phyloP scores from a whole-genome alignment of 2,113 vertebrate species.

The Gymnogyps californianus region DNA sequence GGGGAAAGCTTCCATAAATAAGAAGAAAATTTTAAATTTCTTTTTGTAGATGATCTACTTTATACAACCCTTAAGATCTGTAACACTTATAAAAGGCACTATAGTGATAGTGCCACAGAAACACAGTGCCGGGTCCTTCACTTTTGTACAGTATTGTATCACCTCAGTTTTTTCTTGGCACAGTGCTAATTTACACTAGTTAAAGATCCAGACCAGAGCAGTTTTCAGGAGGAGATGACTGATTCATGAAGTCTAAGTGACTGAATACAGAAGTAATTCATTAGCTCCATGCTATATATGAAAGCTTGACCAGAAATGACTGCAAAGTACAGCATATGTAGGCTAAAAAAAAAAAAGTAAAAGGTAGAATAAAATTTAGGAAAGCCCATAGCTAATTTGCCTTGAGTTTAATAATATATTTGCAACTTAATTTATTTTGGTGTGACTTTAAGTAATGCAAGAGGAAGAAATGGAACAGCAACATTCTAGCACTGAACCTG shows the following conservation, averaged over 20 bases:
- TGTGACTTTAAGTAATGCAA: not conserved
- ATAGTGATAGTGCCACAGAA: not conserved
- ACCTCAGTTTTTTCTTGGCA: conserved; percentile 33
- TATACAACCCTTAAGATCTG: not conserved
- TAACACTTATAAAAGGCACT: not conserved
- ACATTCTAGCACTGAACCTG: not conserved
- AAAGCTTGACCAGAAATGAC: conserved; percentile 27
- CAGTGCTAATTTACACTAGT: conserved; percentile 52
- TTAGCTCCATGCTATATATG: conserved; percentile 15
- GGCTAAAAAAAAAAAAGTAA: not conserved
- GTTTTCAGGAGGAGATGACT: conserved; percentile 62
- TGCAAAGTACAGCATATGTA: not conserved
- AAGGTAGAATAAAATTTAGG: not conserved
- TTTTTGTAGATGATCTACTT: not conserved
- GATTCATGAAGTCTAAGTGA: conserved; percentile 68
- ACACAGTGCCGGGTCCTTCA: not conserved
- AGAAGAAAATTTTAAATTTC: not conserved
- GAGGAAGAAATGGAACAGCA: not conserved
- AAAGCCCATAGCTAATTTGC: not conserved
- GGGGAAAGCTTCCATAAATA: not conserved
- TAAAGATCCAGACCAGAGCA: conserved; percentile 60
- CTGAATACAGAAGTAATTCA: conserved; percentile 64
- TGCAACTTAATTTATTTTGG: not conserved
- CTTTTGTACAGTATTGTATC: conserved; percentile 24
- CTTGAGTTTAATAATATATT: not conserved